Evolutionary conservation across 2,888 invertebrate species (phyloP).

Genomic region (Pseudococcus viburni): DNA sequence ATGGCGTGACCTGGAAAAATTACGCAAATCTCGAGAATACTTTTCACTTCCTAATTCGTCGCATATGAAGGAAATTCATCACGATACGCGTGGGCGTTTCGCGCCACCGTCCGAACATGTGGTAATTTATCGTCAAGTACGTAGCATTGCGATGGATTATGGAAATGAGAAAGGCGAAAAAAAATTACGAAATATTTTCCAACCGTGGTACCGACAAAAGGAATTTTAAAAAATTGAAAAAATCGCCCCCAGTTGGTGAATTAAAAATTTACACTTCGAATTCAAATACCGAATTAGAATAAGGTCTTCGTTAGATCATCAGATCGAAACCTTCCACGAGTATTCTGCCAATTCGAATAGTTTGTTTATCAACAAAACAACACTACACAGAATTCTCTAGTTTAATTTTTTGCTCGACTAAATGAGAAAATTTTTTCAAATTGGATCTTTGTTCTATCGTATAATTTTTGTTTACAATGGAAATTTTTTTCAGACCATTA

Average conservation of each 20-base stretch:
- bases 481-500: background rate
- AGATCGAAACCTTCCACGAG: background rate
- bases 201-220: background rate
- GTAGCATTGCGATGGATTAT: background rate
- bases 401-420: background rate
- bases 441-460: background rate
- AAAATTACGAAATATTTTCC: conserved; percentile 8
- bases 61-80: background rate
- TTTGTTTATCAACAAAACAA: background rate
- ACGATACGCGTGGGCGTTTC: conserved; percentile 26
- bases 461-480: background rate
- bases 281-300: background rate
- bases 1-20: conserved; percentile 38
- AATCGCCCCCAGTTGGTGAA: background rate
- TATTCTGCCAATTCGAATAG: background rate
- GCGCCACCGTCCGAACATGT: background rate
- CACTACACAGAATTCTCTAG: background rate
- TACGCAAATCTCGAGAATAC: conserved; percentile 19
- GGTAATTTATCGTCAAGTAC: conserved; percentile 17
- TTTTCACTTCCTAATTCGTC: background rate
- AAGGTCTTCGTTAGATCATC: background rate
- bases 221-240: conserved; percentile 7
- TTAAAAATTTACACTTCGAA: background rate
- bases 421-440: background rate
- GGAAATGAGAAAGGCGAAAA: background rate